phyloP scores from a whole-genome alignment of 2,888 invertebrate species.

The Lochmaea crataegi region DNA sequence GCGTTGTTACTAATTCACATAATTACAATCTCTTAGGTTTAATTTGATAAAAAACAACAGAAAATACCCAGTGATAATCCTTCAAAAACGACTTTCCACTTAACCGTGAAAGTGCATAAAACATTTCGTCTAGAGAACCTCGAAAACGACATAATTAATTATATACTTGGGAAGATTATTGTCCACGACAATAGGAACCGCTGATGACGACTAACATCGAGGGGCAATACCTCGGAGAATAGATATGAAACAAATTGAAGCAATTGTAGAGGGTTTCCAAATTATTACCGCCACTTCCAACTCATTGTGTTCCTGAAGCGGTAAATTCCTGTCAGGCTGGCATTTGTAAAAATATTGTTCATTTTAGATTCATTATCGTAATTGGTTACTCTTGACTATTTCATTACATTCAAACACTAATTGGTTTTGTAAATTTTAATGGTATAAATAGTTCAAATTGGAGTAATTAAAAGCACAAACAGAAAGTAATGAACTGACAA shows the following conservation, averaged over 20 bases:
- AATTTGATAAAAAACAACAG: no score
- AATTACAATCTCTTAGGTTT: no score
- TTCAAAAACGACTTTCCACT: background rate
- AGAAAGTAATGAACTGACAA: no score
- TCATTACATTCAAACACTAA: no score
- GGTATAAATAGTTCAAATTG: no score
- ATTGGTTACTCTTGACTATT: no score
- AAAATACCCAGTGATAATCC: background rate
- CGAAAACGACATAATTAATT: conserved; percentile 52
- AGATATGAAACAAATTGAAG: conserved; percentile 51
- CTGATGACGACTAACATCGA: conserved; percentile 53
- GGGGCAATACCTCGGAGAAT: conserved; percentile 48
- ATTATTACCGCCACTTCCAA: conserved; percentile 24
- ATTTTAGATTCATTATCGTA: no score
- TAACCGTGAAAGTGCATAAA: background rate
- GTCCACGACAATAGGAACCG: conserved; percentile 50
- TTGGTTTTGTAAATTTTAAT: no score
- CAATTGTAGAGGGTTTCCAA: conserved; percentile 42
- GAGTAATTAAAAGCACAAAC: no score
- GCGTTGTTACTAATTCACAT: no score
- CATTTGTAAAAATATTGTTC: background rate
- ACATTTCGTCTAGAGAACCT: conserved; percentile 13
- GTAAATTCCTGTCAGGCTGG: background rate
- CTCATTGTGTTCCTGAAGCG: conserved; percentile 7
- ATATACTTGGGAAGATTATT: conserved; percentile 53